phyloP scores from a whole-genome alignment of 2,113 vertebrate genomes.

The Rostratula benghalensis region DNA sequence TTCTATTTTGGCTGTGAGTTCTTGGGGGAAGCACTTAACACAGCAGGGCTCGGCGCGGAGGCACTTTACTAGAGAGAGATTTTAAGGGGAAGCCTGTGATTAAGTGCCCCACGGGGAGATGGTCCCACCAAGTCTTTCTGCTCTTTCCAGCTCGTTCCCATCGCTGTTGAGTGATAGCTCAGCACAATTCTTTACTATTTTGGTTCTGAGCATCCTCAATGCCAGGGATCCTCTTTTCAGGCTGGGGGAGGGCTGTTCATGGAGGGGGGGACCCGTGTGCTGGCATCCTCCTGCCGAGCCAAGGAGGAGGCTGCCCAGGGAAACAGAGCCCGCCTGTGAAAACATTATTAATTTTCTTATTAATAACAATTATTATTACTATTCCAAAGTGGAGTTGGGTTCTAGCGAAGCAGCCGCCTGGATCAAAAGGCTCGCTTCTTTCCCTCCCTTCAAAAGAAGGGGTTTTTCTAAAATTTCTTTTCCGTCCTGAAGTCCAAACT shows the following conservation, averaged over 20 bases:
- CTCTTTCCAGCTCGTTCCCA: not conserved
- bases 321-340: not conserved
- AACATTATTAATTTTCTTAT: not conserved
- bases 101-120: not conserved
- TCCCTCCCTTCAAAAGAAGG: not conserved
- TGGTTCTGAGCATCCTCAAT: not conserved
- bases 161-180: not conserved
- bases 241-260: not conserved
- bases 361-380: not conserved
- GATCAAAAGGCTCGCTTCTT: not conserved
- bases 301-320: not conserved
- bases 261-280: not conserved
- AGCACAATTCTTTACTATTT: not conserved
- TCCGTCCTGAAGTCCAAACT: not conserved
- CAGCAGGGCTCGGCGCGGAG: rapidly evolving
- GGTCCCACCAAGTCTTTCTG: not conserved
- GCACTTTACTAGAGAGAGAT: not conserved
- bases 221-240: not conserved
- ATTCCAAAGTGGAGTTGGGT: not conserved
- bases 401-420: not conserved
- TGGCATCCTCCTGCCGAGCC: not conserved
- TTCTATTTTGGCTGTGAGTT: not conserved
- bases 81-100: not conserved
- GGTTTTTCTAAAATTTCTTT: not conserved
- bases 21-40: not conserved